Conservation (phyloP, 2,888 invertebrate genomes). For the Agrilus cyanescens region DNA sequence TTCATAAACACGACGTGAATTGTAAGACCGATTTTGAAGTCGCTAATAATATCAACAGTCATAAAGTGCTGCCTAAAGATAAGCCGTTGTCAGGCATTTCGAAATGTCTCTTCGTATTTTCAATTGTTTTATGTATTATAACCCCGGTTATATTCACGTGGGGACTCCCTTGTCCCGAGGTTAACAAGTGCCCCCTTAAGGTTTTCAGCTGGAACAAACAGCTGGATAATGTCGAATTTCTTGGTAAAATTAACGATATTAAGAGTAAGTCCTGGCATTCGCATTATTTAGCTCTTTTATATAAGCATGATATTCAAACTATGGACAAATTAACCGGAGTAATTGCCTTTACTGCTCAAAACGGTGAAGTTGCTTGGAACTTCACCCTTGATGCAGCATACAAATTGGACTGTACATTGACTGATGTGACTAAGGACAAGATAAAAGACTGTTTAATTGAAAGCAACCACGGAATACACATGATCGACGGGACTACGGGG, state of each 20-base stretch:
- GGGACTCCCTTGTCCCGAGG: slow-evolving; percentile 63
- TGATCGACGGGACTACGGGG: slow-evolving; percentile 49
- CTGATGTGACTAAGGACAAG: slow-evolving; percentile 62
- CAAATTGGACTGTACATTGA: slow-evolving; percentile 58
- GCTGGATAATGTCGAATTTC: slow-evolving; percentile 56
- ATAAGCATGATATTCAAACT: slow-evolving; percentile 54
- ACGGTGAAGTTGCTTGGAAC: slow-evolving; percentile 64
- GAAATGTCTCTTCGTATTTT: slow-evolving; percentile 55
- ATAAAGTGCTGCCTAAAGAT: too few species aligned
- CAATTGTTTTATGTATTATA: slow-evolving; percentile 57
- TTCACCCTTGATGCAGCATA: slow-evolving; percentile 54
- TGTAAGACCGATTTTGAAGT: too few species aligned
- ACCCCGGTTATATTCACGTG: slow-evolving; percentile 64
- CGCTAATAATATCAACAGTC: too few species aligned
- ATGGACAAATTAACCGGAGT: slow-evolving; percentile 37
- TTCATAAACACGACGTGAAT: too few species aligned
- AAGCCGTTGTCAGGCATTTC: slow-evolving; percentile 6
- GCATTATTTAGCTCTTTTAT: slow-evolving; percentile 61
- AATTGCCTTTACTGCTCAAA: slow-evolving; percentile 41
- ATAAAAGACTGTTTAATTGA: slow-evolving; percentile 63
- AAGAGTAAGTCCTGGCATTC: slow-evolving; percentile 50
- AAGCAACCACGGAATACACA: slow-evolving; percentile 55
- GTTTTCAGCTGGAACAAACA: slow-evolving; percentile 57
- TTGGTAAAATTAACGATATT: slow-evolving; percentile 58
- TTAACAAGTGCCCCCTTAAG: slow-evolving; percentile 52